Evolutionary conservation across 2,113 vertebrate genomes (phyloP).

Genomic region (Syngnathoides biaculeatus): DNA sequence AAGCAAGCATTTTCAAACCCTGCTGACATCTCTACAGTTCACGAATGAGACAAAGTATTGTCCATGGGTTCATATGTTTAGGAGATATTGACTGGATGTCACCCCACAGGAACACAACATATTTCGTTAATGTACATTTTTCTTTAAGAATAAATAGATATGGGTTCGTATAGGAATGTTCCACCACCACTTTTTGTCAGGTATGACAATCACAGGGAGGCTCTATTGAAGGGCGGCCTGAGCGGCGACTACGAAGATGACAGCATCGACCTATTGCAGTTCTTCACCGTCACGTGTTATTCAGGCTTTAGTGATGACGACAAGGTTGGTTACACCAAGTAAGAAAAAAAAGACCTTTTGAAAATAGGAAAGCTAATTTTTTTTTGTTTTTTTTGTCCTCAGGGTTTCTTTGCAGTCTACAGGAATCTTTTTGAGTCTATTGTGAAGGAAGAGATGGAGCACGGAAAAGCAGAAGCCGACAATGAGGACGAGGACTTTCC

Average conservation of each 20-base stretch:
- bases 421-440: slow-evolving; percentile 87
- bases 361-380: not conserved
- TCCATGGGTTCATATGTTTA: too few species aligned
- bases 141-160: not conserved
- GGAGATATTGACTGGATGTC: too few species aligned
- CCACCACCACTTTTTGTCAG: slow-evolving; percentile 58
- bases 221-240: slow-evolving; percentile 85
- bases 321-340: slow-evolving; percentile 68
- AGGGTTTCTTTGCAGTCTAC: slow-evolving; percentile 93
- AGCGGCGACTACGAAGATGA: slow-evolving; percentile 89
- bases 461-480: slow-evolving; percentile 69
- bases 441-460: slow-evolving; percentile 86
- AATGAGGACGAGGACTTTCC: slow-evolving; percentile 81
- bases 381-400: not conserved
- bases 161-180: not conserved
- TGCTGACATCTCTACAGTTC: too few species aligned
- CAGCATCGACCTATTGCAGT: slow-evolving; percentile 86
- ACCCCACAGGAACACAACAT: too few species aligned
- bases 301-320: slow-evolving; percentile 90
- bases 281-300: slow-evolving; percentile 92
- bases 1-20: too few species aligned
- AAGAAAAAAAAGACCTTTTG: not conserved
- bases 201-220: slow-evolving; percentile 96
- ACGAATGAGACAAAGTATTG: too few species aligned
- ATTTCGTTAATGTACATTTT: not conserved